Conservation (phyloP, 2,888 invertebrate genomes). For the Philopedon plagiatum region DNA sequence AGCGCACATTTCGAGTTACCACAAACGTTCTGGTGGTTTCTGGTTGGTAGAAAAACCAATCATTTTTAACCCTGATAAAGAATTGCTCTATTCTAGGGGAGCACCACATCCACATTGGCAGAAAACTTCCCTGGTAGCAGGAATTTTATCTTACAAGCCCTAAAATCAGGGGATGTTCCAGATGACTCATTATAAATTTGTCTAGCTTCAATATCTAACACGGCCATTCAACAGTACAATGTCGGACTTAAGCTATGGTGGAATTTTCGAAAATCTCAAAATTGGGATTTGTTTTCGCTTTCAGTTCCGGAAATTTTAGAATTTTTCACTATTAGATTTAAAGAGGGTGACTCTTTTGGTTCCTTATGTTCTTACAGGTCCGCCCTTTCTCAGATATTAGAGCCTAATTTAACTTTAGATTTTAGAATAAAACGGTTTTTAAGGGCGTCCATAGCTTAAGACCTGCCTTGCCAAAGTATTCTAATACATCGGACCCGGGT, state of each 20-base stretch:
- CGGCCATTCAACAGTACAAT: conserved; percentile 56
- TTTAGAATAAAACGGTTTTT: not conserved
- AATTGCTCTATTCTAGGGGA: conserved; percentile 53
- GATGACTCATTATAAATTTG: conserved; percentile 44
- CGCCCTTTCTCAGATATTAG: conserved; percentile 1
- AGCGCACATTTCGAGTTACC: too few relatives aligned
- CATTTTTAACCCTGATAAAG: conserved; percentile 19
- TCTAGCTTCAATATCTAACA: conserved; percentile 51
- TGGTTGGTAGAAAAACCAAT: not conserved
- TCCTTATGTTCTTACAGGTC: not conserved
- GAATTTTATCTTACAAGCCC: too few relatives aligned
- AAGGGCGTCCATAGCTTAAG: too few relatives aligned
- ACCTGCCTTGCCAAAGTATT: not conserved
- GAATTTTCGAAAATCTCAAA: conserved; percentile 49
- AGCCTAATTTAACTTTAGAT: not conserved
- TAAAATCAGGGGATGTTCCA: conserved; percentile 45
- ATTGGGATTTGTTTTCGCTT: not conserved
- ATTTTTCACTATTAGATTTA: conserved; percentile 6
- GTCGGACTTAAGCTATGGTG: too few relatives aligned
- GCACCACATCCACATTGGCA: conserved; percentile 51
- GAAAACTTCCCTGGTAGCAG: conserved; percentile 58
- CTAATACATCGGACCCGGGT: conserved; percentile 2
- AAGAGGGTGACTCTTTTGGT: not conserved
- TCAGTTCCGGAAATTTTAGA: not conserved
- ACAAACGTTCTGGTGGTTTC: too few relatives aligned